Base-by-base conservation (phyloP, 2,113 vertebrate species). In the Plestiodon gilberti region DNA sequence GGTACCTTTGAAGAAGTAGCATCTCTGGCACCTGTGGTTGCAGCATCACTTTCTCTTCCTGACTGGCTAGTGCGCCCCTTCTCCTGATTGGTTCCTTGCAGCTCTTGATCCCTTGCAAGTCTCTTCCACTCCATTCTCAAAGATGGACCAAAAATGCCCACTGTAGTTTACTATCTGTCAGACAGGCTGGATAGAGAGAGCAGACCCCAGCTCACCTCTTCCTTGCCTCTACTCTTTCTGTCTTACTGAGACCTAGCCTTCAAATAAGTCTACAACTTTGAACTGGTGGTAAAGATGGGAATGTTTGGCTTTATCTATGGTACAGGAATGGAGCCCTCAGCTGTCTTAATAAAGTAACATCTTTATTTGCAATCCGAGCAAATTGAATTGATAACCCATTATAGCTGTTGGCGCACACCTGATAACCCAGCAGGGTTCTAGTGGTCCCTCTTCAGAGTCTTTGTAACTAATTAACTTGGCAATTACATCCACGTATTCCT, bases 391-490 rank as follows among this genome's bases (percentile, higher is more conserved):
- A 87, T 89, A 88, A 90, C 28, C 64, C 82, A 86, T 83, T 89
- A 83, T 61, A 4, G 0, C 86, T 90, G 87, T 87, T 80, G 43
- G 87, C 90, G 73, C 77, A 83, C 90, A 91, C 81, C 90, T 92
- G 90, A 89, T 84, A 74, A 90, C 87, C 88, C 92, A 62, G 75
- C 4, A 89, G 88, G 91, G 1, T 38, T 70, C 0, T 0, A 43
- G 28, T 62, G 89, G 91, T 87, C 90, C 90, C 91, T 85, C 89
- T 78, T 92, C 89, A 86, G 89, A 40, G 92, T 81, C 88, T 88
- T 91, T 69, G 4, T 1, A 83, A 89, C 91, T 93, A 79, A 93
- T 93, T 94, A 93, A 81, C 92, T 83, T 88, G 85, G 0, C 83
- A 57, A 0, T 69, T 91, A 73, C 40, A 57, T 81, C 89, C 76